Evolutionary conservation across 1,140 invertebrate species (phyloP).

Genomic region (Adelges cooleyi): DNA sequence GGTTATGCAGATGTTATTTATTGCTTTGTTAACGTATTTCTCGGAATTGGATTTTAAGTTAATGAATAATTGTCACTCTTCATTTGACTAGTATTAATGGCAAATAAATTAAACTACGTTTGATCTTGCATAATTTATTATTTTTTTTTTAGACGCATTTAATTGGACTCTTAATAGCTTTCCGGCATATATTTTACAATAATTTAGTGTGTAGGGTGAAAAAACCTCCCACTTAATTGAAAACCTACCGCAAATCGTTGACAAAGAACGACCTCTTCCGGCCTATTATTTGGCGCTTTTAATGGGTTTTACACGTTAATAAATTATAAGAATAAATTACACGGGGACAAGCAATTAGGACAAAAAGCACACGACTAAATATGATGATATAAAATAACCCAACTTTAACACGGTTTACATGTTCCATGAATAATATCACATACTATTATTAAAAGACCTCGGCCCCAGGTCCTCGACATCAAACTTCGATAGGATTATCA

Average conservation of each 20-base stretch:
- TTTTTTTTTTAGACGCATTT: background rate
- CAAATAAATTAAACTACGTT: no score
- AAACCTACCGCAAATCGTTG: background rate
- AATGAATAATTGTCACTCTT: no score
- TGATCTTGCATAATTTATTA: no score
- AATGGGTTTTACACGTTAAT: slow-evolving; percentile 12
- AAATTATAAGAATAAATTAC: background rate
- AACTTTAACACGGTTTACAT: background rate
- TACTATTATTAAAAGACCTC: background rate
- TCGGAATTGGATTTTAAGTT: no score
- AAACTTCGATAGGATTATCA: no score
- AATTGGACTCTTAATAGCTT: slow-evolving; percentile 20
- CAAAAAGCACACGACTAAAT: background rate
- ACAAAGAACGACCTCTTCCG: background rate
- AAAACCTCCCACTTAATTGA: no score
- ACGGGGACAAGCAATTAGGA: slow-evolving; percentile 9
- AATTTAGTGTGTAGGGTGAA: no score
- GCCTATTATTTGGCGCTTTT: background rate
- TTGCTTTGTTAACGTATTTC: no score
- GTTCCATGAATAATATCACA: slow-evolving; percentile 4
- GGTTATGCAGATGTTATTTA: no score
- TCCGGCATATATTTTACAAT: background rate
- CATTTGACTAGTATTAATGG: no score
- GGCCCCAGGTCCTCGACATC: no score
- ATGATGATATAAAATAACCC: background rate